phyloP scores from a whole-genome alignment of 2,888 invertebrate genomes.

The Prenolepis imparis region DNA sequence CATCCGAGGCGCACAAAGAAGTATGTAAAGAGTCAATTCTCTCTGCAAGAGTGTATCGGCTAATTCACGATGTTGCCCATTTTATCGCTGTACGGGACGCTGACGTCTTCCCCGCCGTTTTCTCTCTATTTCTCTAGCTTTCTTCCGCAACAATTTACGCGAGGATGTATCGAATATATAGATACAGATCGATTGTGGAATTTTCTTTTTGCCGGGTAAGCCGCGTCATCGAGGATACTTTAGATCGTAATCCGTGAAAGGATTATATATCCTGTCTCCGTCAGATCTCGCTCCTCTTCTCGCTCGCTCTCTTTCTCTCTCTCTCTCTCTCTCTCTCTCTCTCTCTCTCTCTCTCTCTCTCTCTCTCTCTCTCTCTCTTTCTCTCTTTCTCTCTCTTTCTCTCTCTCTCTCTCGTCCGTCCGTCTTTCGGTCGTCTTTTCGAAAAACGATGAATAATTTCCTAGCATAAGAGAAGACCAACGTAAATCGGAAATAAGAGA shows the following conservation, averaged over 20 bases:
- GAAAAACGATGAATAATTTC: slow-evolving; percentile 16
- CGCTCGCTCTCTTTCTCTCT: too few species aligned
- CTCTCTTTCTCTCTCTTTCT: too few species aligned
- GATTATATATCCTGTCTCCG: not conserved
- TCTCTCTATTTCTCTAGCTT: not conserved
- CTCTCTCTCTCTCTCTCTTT: too few species aligned
- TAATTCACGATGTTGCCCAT: not conserved
- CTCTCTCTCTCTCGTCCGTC: too few species aligned
- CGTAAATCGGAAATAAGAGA: not conserved
- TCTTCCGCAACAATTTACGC: not conserved
- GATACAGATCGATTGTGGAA: slow-evolving; percentile 29
- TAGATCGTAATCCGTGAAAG: not conserved
- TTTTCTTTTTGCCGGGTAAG: slow-evolving; percentile 9
- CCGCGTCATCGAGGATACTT: slow-evolving; percentile 19
- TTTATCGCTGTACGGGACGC: not conserved
- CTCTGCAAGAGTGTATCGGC: not conserved
- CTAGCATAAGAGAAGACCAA: not conserved
- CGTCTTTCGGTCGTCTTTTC: not conserved
- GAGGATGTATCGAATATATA: not conserved
- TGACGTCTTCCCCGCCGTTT: not conserved
- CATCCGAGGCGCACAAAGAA: slow-evolving; percentile 15
- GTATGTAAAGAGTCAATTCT: slow-evolving; percentile 36
- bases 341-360: too few species aligned
- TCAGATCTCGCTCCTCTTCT: not conserved
- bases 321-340: too few species aligned